phyloP scores from a whole-genome alignment of 2,888 invertebrate genomes.

The Xylophagus ater region DNA sequence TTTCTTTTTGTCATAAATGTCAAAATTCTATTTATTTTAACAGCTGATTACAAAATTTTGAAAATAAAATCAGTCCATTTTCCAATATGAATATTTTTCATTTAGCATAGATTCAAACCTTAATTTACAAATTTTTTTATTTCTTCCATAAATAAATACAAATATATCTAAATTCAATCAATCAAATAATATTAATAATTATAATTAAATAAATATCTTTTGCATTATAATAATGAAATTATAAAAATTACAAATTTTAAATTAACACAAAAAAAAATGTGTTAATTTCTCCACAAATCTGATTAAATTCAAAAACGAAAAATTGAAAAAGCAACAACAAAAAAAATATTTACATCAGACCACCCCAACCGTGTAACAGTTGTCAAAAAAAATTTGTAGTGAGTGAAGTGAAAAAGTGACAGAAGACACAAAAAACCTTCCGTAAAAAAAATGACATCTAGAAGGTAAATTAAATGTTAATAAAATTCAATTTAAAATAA shows the following conservation, averaged over 20 bases:
- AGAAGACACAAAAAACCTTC: constrained; percentile 13
- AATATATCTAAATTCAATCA: no score
- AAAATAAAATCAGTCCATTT: no score
- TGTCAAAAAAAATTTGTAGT: constrained; percentile 16
- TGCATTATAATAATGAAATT: no score
- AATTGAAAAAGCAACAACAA: not conserved
- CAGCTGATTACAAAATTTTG: no score
- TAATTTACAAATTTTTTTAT: no score
- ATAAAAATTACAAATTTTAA: no score
- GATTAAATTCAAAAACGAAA: not conserved
- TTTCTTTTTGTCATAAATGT: not conserved
- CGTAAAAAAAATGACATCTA: constrained; percentile 12
- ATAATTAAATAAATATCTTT: no score
- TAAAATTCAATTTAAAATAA: not conserved
- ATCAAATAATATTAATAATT: no score
- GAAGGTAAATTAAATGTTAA: constrained; percentile 7
- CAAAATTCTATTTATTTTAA: not conserved
- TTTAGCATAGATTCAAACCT: no score
- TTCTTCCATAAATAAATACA: no score
- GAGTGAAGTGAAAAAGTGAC: constrained; percentile 12
- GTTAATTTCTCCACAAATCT: not conserved
- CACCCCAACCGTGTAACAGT: constrained; percentile 2
- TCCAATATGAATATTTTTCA: no score
- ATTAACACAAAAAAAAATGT: not conserved
- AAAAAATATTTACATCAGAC: not conserved